A percentile compares a stretch with the other conserved stretches of the same genome.
Evolutionary conservation across 2,888 invertebrate genomes (phyloP).

Genomic region (Drosophila pseudotakahashii): DNA sequence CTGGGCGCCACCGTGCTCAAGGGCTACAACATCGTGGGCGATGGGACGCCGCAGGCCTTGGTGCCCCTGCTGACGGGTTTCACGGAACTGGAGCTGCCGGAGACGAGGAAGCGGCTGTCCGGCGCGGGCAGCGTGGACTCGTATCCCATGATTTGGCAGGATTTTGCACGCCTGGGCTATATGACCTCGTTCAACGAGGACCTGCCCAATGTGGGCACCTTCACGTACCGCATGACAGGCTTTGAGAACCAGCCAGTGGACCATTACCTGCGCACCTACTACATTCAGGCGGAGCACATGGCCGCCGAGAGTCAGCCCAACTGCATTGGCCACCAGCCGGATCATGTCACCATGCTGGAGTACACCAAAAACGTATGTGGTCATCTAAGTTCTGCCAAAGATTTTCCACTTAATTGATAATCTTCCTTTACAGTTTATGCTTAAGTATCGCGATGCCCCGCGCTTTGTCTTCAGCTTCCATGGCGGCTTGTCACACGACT

Average conservation of each 20-base stretch:
- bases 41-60: constrained; percentile 94
- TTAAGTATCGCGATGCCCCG: constrained; percentile 88
- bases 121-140: constrained; percentile 89
- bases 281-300: constrained; percentile 87
- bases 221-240: constrained; percentile 95
- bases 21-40: constrained; percentile 94
- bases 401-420: background rate
- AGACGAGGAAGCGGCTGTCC: constrained; percentile 89
- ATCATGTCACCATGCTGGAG: constrained; percentile 89
- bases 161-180: constrained; percentile 89
- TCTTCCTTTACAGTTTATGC: constrained; percentile 84
- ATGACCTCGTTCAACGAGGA: constrained; percentile 95
- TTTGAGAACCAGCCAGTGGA: constrained; percentile 93
- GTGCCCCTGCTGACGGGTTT: constrained; percentile 94
- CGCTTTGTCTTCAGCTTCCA: constrained; percentile 95
- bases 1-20: constrained; percentile 88
- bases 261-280: constrained; percentile 94
- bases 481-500: constrained; percentile 94
- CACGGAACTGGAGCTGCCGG: constrained; percentile 94
- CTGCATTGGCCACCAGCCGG: constrained; percentile 90
- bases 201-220: constrained; percentile 92
- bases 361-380: constrained; percentile 87
- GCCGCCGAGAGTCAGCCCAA: constrained; percentile 86
- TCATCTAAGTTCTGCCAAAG: background rate
- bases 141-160: constrained; percentile 95